These are phyloP conservation scores for Caenorhabditis tropicalis DNA, from an alignment of 1,140 invertebrate species.

Conservation along the genomic window DNA sequence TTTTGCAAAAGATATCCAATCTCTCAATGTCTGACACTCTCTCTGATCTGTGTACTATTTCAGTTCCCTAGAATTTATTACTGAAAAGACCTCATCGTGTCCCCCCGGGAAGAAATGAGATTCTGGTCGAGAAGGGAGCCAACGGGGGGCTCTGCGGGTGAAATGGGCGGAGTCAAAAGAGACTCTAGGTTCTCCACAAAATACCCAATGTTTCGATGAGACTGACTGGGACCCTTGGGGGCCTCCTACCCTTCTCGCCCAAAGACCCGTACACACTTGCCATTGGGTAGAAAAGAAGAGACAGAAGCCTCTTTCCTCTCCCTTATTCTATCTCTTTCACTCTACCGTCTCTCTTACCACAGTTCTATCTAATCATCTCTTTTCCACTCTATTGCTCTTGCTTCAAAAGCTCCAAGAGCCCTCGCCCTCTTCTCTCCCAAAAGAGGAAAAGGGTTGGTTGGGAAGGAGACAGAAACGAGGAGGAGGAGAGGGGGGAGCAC, in stretches of 20 bases:
- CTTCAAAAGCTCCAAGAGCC: conserved; percentile 26
- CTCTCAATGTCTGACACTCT: neutral
- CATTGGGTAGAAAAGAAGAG: conserved; percentile 26
- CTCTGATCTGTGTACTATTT: conserved; percentile 22
- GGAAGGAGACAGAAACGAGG: neutral
- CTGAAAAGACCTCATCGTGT: neutral
- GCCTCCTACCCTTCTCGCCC: neutral
- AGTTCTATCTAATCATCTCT: neutral
- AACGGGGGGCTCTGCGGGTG: conserved; percentile 12
- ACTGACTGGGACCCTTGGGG: neutral
- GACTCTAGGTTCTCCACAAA: neutral
- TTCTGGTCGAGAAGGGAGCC: neutral
- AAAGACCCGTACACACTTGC: conserved; percentile 12
- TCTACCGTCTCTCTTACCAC: neutral
- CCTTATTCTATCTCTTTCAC: neutral
- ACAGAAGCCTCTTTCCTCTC: conserved; percentile 9
- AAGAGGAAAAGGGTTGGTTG: neutral
- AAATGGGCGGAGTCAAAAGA: neutral
- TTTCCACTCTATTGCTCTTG: conserved; percentile 41
- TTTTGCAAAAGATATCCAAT: conserved; percentile 14
- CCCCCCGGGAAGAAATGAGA: neutral
- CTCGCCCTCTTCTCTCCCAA: neutral
- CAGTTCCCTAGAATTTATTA: neutral
- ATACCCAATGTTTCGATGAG: conserved; percentile 8
- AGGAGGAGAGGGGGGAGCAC: neutral